Conservation (phyloP, 92 coral and sea anemone species). For the Palythoa heliodiscus region DNA sequence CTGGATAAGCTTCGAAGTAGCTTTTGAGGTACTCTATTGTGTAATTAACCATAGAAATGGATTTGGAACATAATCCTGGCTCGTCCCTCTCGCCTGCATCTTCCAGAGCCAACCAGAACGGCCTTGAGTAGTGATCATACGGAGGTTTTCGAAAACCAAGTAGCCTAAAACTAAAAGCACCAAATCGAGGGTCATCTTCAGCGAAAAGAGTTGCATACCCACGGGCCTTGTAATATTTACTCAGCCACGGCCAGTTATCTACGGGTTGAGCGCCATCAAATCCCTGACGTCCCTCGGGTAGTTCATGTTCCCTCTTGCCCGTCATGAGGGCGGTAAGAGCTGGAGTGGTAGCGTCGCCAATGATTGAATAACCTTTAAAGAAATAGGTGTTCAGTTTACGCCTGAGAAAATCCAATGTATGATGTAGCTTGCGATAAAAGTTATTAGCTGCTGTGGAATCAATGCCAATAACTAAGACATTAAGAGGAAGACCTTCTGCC, state of each 20-base stretch:
- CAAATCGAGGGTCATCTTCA: constrained; percentile 81
- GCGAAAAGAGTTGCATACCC: constrained; percentile 85
- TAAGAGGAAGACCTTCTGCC: constrained; percentile 45
- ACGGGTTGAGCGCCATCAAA: constrained; percentile 64
- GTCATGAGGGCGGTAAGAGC: constrained; percentile 84
- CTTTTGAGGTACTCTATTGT: constrained; percentile 79
- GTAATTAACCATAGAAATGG: constrained; percentile 77
- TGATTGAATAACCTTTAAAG: constrained; percentile 75
- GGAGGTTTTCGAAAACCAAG: constrained; percentile 77
- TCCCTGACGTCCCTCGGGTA: constrained; percentile 85
- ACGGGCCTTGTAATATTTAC: constrained; percentile 68
- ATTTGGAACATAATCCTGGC: constrained; percentile 80
- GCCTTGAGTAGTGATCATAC: constrained; percentile 76
- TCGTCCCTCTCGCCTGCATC: constrained; percentile 65
- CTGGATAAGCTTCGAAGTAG: constrained; percentile 75
- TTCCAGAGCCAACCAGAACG: constrained; percentile 86
- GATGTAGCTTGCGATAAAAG: constrained; percentile 80
- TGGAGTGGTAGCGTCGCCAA: constrained; percentile 95
- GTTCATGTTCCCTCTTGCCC: constrained; percentile 65
- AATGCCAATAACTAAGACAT: constrained; percentile 77
- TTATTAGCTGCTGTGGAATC: constrained; percentile 85
- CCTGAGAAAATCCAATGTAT: constrained; percentile 64
- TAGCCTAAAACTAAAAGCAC: constrained; percentile 79
- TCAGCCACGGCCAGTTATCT: constrained; percentile 95
- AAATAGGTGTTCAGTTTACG: constrained; percentile 66